Evolutionary conservation across 1,140 invertebrate genomes (phyloP).

Genomic region (Eciton burchellii): DNA sequence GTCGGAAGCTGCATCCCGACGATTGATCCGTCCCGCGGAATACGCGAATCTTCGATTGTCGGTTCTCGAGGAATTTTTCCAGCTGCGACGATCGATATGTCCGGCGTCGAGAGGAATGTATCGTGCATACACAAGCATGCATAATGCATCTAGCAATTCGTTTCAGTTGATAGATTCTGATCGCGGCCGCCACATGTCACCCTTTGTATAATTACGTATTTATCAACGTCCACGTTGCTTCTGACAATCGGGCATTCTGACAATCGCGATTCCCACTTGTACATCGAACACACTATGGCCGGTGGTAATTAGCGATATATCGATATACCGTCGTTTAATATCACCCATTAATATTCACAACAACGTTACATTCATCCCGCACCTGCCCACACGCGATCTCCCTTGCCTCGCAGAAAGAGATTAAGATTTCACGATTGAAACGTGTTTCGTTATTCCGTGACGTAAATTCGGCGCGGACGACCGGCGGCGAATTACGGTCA

Average conservation of each 20-base stretch:
- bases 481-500: slow-evolving; percentile 27
- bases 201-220: slow-evolving; percentile 12
- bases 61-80: neutral
- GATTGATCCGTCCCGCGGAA: neutral
- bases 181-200: slow-evolving; percentile 1
- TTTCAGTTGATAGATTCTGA: slow-evolving; percentile 9
- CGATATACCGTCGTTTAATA: slow-evolving; percentile 8
- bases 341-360: slow-evolving; percentile 29
- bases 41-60: neutral
- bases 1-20: neutral
- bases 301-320: neutral
- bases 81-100: neutral
- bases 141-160: slow-evolving; percentile 6
- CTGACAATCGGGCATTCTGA: neutral
- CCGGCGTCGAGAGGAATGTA: neutral
- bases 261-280: neutral
- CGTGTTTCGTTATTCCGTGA: slow-evolving; percentile 28
- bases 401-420: slow-evolving; percentile 17
- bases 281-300: neutral
- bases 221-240: neutral
- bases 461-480: neutral
- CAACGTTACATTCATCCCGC: neutral
- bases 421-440: slow-evolving; percentile 9
- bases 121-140: slow-evolving; percentile 6
- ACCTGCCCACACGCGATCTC: neutral